These are phyloP conservation scores for Limnothrissa miodon DNA, from an alignment of 2,113 vertebrate genomes.

Conservation along the genomic window DNA sequence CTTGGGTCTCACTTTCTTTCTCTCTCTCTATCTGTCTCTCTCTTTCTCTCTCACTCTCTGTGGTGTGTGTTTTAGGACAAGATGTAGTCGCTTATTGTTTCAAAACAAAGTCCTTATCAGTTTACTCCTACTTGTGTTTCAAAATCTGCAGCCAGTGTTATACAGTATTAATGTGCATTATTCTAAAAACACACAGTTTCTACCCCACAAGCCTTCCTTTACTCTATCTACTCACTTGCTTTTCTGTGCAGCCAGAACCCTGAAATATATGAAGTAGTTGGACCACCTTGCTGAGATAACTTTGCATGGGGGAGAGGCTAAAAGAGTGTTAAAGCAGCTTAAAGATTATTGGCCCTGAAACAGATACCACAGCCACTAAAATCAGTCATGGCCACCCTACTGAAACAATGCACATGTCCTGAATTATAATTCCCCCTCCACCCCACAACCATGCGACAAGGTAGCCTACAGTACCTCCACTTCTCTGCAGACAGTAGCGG, in stretches of 20 bases:
- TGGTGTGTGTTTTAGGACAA: neutral
- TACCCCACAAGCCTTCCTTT: too few species aligned
- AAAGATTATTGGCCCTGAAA: neutral
- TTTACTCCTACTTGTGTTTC: neutral
- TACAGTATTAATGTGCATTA: neutral
- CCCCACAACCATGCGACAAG: too few species aligned
- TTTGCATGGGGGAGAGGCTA: neutral
- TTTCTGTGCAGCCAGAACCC: too few species aligned
- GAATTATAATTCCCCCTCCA: too few species aligned
- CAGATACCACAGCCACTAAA: neutral
- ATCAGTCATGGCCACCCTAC: neutral
- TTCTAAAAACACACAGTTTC: neutral
- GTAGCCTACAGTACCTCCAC: neutral
- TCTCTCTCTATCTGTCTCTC: conserved; percentile 10
- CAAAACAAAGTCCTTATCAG: conserved; percentile 32
- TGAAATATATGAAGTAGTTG: neutral
- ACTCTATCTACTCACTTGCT: too few species aligned
- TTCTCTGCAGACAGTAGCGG: neutral
- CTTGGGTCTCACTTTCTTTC: conserved; percentile 15
- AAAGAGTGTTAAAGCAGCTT: neutral
- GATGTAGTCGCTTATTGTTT: neutral
- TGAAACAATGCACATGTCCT: neutral
- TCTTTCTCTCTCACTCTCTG: conserved; percentile 16
- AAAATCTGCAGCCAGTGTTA: neutral
- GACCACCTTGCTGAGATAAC: neutral